Conservation (phyloP, 2,797 vertebrate genomes). For the Syndactyla subalaris region DNA sequence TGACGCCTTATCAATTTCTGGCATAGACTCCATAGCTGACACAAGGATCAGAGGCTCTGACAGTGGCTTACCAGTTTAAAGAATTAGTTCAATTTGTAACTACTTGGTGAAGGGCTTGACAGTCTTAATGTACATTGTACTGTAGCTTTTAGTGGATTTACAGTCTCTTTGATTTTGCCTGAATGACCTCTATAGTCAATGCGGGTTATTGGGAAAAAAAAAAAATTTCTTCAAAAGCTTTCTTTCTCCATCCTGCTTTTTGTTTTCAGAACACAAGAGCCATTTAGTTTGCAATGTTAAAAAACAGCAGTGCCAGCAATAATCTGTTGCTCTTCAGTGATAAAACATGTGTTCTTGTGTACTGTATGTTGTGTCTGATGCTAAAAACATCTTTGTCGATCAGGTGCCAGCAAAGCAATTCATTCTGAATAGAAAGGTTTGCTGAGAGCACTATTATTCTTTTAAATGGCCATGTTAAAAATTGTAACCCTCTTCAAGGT, state of each 20-base stretch:
- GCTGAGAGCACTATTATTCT: conserved; percentile 3
- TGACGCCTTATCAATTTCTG: conserved; percentile 79
- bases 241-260: conserved; percentile 44
- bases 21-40: conserved; percentile 73
- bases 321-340: conserved; percentile 52
- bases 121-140: conserved; percentile 69
- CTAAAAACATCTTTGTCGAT: conserved; percentile 7
- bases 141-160: conserved; percentile 78
- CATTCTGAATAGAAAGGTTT: conserved; percentile 9
- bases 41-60: conserved; percentile 79
- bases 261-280: conserved; percentile 73
- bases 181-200: conserved; percentile 78
- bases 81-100: conserved; percentile 82
- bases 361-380: neutral
- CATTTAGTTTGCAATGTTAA: conserved; percentile 74
- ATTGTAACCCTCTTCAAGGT: neutral
- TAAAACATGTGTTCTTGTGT: conserved; percentile 33
- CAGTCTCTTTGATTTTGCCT: conserved; percentile 76
- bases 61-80: conserved; percentile 85
- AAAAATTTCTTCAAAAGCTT: conserved; percentile 59
- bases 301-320: conserved; percentile 66
- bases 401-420: conserved; percentile 22
- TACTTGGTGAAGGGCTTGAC: conserved; percentile 78
- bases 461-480: conserved; percentile 4
- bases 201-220: conserved; percentile 71